phyloP scores from a whole-genome alignment of 2,888 invertebrate genomes.

The Habroteleia sp. region DNA sequence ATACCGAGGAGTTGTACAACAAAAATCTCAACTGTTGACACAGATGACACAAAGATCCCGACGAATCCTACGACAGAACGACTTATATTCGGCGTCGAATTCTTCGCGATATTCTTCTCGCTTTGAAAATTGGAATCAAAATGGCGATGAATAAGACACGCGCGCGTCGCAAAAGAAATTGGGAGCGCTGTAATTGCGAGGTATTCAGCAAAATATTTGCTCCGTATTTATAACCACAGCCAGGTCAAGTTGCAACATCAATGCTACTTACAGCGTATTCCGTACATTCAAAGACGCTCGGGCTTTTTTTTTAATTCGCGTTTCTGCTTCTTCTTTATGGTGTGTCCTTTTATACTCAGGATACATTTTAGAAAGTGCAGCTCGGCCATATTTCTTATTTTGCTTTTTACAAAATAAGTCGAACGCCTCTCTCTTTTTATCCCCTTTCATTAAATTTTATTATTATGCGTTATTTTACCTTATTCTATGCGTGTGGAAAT shows the following conservation, averaged over 20 bases:
- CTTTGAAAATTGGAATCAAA: slow-evolving; percentile 21
- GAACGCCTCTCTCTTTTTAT: slow-evolving; percentile 2
- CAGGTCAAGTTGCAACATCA: slow-evolving; percentile 53
- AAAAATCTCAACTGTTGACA: too few species aligned
- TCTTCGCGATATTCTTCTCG: slow-evolving; percentile 3
- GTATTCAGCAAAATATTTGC: slow-evolving; percentile 57
- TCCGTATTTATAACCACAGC: slow-evolving; percentile 40
- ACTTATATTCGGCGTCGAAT: too few species aligned
- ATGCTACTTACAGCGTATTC: slow-evolving; percentile 51
- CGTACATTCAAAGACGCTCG: slow-evolving; percentile 41
- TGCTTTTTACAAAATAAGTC: slow-evolving; percentile 26
- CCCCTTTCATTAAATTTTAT: slow-evolving; percentile 1
- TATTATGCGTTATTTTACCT: slow-evolving; percentile 6
- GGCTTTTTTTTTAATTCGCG: slow-evolving; percentile 37
- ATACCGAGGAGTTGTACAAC: too few species aligned
- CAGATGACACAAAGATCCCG: too few species aligned
- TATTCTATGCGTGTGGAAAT: slow-evolving; percentile 3
- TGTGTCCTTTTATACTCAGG: slow-evolving; percentile 39
- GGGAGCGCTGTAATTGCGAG: slow-evolving; percentile 52
- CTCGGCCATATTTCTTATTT: slow-evolving; percentile 34
- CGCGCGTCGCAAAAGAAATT: slow-evolving; percentile 33
- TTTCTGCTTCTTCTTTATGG: slow-evolving; percentile 33
- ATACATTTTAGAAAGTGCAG: slow-evolving; percentile 35
- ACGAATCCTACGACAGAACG: too few species aligned
- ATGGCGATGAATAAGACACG: slow-evolving; percentile 26